These are phyloP conservation scores for Himantopus leucocephalus DNA, from an alignment of 2,113 vertebrate species.

Conservation along the genomic window DNA sequence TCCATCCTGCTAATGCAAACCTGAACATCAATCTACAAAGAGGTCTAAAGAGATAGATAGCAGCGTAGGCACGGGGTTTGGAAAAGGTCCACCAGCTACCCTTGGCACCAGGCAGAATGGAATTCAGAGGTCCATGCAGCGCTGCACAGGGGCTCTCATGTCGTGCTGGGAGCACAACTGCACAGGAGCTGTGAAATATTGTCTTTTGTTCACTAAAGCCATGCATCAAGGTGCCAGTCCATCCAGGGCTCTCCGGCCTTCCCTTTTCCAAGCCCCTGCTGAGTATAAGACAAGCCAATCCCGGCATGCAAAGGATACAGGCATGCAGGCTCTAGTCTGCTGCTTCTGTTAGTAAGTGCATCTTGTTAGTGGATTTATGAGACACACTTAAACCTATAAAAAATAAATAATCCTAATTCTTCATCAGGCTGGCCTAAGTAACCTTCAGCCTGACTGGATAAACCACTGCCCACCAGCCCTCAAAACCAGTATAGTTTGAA, in stretches of 20 bases:
- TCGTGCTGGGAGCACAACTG: constrained; percentile 16
- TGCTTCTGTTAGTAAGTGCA: constrained; percentile 68
- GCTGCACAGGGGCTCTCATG: background rate
- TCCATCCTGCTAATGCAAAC: background rate
- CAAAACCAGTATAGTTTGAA: constrained; percentile 36
- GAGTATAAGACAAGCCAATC: constrained; percentile 39
- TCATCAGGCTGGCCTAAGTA: constrained; percentile 51
- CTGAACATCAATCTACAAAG: constrained; percentile 25
- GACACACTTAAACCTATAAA: constrained; percentile 55
- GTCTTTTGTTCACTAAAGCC: constrained; percentile 46
- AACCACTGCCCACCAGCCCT: constrained; percentile 43
- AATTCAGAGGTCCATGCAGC: background rate
- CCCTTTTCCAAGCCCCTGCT: constrained; percentile 5
- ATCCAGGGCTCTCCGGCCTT: background rate
- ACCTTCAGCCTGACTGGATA: constrained; percentile 23
- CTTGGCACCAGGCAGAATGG: background rate
- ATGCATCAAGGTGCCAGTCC: constrained; percentile 27
- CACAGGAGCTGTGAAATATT: background rate
- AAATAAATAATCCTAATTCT: constrained; percentile 58
- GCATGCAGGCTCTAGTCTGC: constrained; percentile 38
- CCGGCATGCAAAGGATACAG: constrained; percentile 42
- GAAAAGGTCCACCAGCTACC: background rate
- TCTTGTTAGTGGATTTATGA: constrained; percentile 62
- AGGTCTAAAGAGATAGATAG: background rate
- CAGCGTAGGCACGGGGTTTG: background rate